A percentile compares a stretch with the other conserved stretches of the same genome.
phyloP scores from a whole-genome alignment of 2,797 vertebrate species.

The Lepilemur ruficaudatus region DNA sequence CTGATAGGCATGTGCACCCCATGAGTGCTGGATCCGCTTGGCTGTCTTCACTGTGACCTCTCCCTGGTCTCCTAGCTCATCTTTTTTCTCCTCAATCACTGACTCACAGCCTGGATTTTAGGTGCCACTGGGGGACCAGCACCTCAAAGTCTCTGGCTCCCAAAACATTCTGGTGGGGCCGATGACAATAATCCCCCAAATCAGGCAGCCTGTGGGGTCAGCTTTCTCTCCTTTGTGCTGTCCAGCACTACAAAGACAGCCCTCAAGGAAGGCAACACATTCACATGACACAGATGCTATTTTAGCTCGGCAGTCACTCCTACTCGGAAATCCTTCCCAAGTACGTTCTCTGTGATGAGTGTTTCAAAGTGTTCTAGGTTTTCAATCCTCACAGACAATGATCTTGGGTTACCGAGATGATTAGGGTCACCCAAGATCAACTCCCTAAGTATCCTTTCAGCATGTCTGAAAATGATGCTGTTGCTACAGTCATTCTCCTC shows the following conservation, averaged over 20 bases:
- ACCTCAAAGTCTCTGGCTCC: neutral
- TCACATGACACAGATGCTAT: neutral
- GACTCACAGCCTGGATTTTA: fast-evolving
- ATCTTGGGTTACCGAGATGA: neutral
- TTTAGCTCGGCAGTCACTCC: neutral
- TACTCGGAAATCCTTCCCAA: neutral
- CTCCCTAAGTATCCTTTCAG: neutral
- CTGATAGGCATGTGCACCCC: fast-evolving
- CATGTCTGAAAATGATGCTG: neutral
- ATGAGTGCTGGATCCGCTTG: fast-evolving
- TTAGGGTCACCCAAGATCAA: neutral
- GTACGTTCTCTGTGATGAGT: neutral
- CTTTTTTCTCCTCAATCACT: neutral
- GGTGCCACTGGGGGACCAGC: neutral
- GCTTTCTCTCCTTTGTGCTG: neutral
- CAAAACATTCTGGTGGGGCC: neutral
- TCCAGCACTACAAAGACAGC: fast-evolving
- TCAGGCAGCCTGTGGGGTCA: neutral
- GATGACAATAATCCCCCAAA: neutral
- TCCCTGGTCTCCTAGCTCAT: neutral
- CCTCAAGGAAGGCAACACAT: neutral
- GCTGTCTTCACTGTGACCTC: neutral
- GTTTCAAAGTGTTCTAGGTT: neutral
- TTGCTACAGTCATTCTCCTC: neutral
- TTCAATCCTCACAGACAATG: neutral